These are phyloP conservation scores for Caenorhabditis latens DNA, from an alignment of 1,140 invertebrate species.

Conservation along the genomic window DNA sequence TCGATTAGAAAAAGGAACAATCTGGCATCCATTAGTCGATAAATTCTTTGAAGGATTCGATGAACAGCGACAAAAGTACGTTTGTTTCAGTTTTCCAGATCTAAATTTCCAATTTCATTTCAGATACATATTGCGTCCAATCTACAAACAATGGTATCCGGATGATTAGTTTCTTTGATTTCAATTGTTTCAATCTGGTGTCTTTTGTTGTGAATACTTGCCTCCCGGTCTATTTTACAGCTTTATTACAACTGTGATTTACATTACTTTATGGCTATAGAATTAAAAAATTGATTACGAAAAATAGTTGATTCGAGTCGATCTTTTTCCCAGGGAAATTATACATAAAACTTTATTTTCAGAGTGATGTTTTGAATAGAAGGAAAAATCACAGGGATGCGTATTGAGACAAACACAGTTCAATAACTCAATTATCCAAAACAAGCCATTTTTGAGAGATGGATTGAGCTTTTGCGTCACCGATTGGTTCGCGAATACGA, in stretches of 20 bases:
- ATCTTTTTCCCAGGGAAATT: no score
- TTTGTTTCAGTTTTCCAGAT: background rate
- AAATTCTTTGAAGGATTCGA: slow-evolving; percentile 73
- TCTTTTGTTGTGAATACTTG: no score
- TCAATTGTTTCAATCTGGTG: background rate
- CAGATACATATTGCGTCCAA: background rate
- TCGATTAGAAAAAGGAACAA: slow-evolving; percentile 75
- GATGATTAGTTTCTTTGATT: background rate
- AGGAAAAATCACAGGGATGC: background rate
- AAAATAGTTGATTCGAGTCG: no score
- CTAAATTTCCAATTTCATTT: background rate
- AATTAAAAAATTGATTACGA: no score
- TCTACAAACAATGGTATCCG: background rate
- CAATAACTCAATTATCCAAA: slow-evolving; percentile 79
- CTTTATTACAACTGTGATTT: no score
- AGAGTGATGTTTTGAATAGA: no score
- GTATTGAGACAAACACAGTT: background rate
- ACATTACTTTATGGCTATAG: no score
- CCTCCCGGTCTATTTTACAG: no score
- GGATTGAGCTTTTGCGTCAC: slow-evolving; percentile 90
- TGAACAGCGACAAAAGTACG: slow-evolving; percentile 46
- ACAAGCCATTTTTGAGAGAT: slow-evolving; percentile 93
- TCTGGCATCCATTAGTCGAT: slow-evolving; percentile 71
- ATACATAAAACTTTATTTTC: no score
- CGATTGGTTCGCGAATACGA: slow-evolving; percentile 89